Evolutionary conservation across 2,888 invertebrate species (phyloP).

Genomic region (Ramazzottius varieornatus): DNA sequence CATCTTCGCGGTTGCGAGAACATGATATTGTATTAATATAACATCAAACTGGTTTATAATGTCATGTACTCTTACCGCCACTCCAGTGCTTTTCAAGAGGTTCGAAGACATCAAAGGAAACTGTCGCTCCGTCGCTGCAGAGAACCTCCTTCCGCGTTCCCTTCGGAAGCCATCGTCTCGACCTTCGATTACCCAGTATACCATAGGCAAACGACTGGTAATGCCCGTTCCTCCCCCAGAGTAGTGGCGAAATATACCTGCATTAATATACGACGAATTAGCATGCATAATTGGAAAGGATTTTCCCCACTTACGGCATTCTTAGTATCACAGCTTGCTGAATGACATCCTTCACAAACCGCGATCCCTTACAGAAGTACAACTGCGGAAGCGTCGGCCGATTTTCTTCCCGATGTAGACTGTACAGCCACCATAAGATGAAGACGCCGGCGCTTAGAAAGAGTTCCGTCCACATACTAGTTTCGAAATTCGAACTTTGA

Average conservation of each 20-base stretch:
- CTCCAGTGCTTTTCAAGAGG: conserved; percentile 39
- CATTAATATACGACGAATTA: background rate
- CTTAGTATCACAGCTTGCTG: background rate
- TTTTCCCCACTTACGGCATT: background rate
- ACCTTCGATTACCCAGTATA: background rate
- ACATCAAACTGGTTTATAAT: no score
- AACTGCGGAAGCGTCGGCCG: background rate
- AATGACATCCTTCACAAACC: background rate
- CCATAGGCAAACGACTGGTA: background rate
- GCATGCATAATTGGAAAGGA: no score
- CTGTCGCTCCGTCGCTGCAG: conserved; percentile 45
- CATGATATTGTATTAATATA: no score
- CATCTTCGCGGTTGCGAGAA: no score
- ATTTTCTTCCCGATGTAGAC: background rate
- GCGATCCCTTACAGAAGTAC: background rate
- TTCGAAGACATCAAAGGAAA: conserved; percentile 73
- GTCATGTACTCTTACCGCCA: conserved; percentile 17
- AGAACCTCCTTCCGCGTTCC: background rate
- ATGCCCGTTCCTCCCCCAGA: background rate
- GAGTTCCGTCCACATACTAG: background rate
- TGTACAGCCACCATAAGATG: background rate
- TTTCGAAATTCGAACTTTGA: no score
- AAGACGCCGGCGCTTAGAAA: background rate
- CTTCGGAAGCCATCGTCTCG: background rate
- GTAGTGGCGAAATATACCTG: background rate